Evolutionary conservation across 1,140 invertebrate genomes (phyloP).

Genomic region (Glomeris maerens): DNA sequence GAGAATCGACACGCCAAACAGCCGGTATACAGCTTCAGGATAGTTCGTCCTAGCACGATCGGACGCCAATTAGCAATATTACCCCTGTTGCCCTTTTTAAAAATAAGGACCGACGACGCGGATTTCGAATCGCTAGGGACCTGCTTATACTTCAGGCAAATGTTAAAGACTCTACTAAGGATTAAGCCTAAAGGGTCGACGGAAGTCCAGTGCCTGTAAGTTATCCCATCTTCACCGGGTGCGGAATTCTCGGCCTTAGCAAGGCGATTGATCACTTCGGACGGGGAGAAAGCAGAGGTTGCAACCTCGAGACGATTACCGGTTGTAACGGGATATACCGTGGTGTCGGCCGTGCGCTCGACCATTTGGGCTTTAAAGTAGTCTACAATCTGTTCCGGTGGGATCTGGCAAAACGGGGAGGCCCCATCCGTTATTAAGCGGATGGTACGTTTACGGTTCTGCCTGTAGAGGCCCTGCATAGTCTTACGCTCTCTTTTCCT

Average conservation of each 20-base stretch:
- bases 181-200: slow-evolving; percentile 1
- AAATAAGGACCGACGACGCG: slow-evolving; percentile 16
- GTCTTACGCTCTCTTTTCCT: too few relatives aligned
- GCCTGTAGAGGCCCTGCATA: too few relatives aligned
- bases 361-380: too few relatives aligned
- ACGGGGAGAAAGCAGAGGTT: too few relatives aligned
- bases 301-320: too few relatives aligned
- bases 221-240: slow-evolving; percentile 11
- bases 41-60: slow-evolving; percentile 14
- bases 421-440: too few relatives aligned
- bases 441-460: too few relatives aligned
- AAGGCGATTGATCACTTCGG: background rate
- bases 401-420: too few relatives aligned
- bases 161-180: slow-evolving; percentile 2
- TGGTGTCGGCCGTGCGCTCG: too few relatives aligned
- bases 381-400: too few relatives aligned
- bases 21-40: slow-evolving; percentile 14
- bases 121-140: slow-evolving; percentile 11
- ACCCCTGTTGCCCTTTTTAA: slow-evolving; percentile 12
- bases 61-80: slow-evolving; percentile 21
- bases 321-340: too few relatives aligned
- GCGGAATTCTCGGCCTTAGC: slow-evolving; percentile 4
- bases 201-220: background rate
- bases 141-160: background rate
- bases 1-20: slow-evolving; percentile 6